Evolutionary conservation across 2,888 invertebrate genomes (phyloP), one percentile per base, ranked within the genome.

Genomic region (Hermaeophaga mercurialis): DNA sequence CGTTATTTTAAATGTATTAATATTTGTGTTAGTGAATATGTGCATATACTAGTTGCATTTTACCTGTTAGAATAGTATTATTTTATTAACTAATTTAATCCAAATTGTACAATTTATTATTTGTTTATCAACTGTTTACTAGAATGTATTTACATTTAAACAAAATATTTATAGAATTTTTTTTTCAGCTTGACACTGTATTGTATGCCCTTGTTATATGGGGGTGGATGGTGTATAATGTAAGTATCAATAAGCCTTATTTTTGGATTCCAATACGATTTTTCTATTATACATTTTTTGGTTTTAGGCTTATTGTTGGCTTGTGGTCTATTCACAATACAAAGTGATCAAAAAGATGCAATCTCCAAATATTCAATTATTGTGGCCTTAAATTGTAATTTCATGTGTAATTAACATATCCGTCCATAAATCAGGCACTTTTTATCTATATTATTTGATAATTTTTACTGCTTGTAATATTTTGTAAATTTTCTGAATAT

Each of bases 201-300:
- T 85, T 90, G 65, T 87, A 89, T 18, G 86, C 90, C 0, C 76
- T 94, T 0, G 73, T 90, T 3, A 84, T 88, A 70, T 92, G 91
- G 82, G 75, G 87, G 1, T 94, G 91, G 91, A 89, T 90, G 88
- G 79, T 86, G 0, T 93, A 92, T 71, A 91, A 94, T 80, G 92
- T 92, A 81, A 87, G 87, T 58, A 52, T 34, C n/a, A n/a, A n/a
- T n/a, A n/a, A n/a, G n/a, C n/a, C n/a, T n/a, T n/a, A n/a, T n/a
- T n/a, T n/a, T n/a, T n/a, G n/a, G n/a, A n/a, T n/a, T n/a, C n/a
- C n/a, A n/a, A n/a, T n/a, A n/a, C n/a, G n/a, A n/a, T n/a, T n/a
- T n/a, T 44, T 38, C 14, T 14, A n/a, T 34, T 3, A 11, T 22
- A 26, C 26, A 17, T 34, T 14, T 7, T 12, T 39, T 43, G 52